Evolutionary conservation across 2,797 vertebrate genomes (phyloP), one percentile per base, ranked within the genome.

Genomic region (Acrossocheilus fasciatus): DNA sequence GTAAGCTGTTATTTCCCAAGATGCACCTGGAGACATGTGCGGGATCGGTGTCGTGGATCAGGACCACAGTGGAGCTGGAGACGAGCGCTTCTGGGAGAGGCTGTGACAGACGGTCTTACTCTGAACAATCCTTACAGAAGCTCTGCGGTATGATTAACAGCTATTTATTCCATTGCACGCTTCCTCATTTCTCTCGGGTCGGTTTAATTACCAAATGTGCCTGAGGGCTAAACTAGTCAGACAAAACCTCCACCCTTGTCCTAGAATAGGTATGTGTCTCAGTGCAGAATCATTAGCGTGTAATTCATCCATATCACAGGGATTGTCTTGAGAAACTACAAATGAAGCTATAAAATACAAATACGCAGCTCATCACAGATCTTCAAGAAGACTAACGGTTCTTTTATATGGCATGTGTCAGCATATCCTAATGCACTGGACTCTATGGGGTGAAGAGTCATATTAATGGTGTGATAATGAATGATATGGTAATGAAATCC

Each of bases 1-100:
- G 97, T 41, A 95, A 96, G 81, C 96, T 96, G 73, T 92, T 99
- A 82, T 98, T 99, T 94, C 96, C 98, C 85, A 96, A 94, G 92
- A 97, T 99, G 94, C 96, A 93, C 88, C 95, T 99, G 89, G 98
- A 99, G 93, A 99, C 97, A 0, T 99, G 98, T 18, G 98, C 96
- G 0, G 97, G 96, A 3, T 97, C 96, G 0, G 95, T 99, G 90
- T 99, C 98, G 1, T 98, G 95, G 0, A 95, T 98, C 88, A 97
- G 97, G 88, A 95, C 95, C 86, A 97, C 94, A 0, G 95, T 97
- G 34, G 97, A 99, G 85, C 94, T 99, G 72, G 97, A 98, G 94
- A 99, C 95, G 68, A 98, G 95, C 68, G 97, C 96, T 88, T 97
- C 97, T 0, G 97, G 97, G n/a, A 98, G 98, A 87, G 98, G 98